Conservation (phyloP, 1,140 invertebrate genomes). For the Pectinophora gossypiella region DNA sequence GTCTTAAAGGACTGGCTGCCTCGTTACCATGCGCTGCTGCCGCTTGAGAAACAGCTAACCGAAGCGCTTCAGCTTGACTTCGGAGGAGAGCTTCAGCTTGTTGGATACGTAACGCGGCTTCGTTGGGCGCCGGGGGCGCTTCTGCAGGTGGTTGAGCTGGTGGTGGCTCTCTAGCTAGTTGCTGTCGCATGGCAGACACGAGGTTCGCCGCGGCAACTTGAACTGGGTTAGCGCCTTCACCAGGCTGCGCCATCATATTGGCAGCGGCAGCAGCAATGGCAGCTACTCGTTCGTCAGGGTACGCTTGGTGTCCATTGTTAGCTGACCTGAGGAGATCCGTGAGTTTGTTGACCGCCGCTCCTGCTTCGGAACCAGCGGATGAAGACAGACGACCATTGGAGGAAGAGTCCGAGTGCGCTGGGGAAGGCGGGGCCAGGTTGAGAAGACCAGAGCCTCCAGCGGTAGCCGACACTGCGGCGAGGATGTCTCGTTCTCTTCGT, state of each 20-base stretch:
- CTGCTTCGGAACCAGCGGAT: slow-evolving; percentile 85
- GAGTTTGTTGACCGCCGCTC: slow-evolving; percentile 83
- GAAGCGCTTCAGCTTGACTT: slow-evolving; percentile 88
- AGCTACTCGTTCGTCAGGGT: slow-evolving; percentile 83
- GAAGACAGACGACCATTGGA: slow-evolving; percentile 86
- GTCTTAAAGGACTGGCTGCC: slow-evolving; percentile 57
- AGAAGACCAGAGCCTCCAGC: slow-evolving; percentile 76
- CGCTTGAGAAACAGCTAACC: slow-evolving; percentile 83
- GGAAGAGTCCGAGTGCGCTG: slow-evolving; percentile 89
- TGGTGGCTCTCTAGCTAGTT: slow-evolving; percentile 73
- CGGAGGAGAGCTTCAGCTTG: slow-evolving; percentile 87
- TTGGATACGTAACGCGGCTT: slow-evolving; percentile 83
- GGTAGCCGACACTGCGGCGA: slow-evolving; percentile 81
- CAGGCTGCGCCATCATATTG: slow-evolving; percentile 79
- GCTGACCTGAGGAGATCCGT: slow-evolving; percentile 80
- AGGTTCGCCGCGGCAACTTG: slow-evolving; percentile 86
- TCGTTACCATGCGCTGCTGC: slow-evolving; percentile 67
- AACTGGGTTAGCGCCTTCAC: slow-evolving; percentile 75
- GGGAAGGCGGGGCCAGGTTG: slow-evolving; percentile 81
- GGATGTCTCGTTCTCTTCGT: slow-evolving; percentile 88
- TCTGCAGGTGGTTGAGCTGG: slow-evolving; percentile 75
- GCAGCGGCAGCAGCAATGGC: slow-evolving; percentile 84
- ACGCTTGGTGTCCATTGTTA: slow-evolving; percentile 75
- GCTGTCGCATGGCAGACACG: slow-evolving; percentile 86
- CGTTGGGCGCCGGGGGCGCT: slow-evolving; percentile 60